phyloP scores from a whole-genome alignment of 2,888 invertebrate species.

The Dorcus parallelipipedus region DNA sequence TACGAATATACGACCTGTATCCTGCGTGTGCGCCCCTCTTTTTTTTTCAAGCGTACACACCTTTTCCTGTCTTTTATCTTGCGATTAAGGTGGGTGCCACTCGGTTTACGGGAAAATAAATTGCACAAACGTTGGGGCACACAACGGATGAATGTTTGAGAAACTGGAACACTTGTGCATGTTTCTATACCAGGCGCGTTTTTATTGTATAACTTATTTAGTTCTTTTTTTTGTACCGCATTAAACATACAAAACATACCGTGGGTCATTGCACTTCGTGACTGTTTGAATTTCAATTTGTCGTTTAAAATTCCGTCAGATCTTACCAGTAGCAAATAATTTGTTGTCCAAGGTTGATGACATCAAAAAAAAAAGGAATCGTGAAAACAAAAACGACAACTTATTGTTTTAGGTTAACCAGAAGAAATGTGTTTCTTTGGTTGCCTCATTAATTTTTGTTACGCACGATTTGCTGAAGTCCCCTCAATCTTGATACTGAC shows the following conservation, averaged over 20 bases:
- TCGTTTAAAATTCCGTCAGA: too few relatives aligned
- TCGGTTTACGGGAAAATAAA: neutral
- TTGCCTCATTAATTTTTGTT: too few relatives aligned
- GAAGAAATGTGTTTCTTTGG: too few relatives aligned
- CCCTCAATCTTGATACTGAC: too few relatives aligned
- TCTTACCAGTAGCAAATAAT: too few relatives aligned
- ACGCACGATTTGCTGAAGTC: too few relatives aligned
- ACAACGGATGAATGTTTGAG: neutral
- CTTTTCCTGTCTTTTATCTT: conserved; percentile 7
- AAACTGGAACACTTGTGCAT: conserved; percentile 1
- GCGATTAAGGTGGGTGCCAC: conserved; percentile 3
- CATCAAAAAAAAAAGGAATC: too few relatives aligned
- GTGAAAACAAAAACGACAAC: too few relatives aligned
- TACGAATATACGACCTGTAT: conserved; percentile 1
- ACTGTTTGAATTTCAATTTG: neutral
- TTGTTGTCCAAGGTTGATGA: too few relatives aligned
- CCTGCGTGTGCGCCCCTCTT: conserved; percentile 2
- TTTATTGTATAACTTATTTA: conserved; percentile 2
- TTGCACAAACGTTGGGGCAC: neutral
- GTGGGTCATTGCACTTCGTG: neutral
- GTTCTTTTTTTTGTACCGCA: neutral
- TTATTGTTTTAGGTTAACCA: too few relatives aligned
- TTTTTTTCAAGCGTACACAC: neutral
- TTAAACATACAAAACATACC: neutral
- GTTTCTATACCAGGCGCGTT: neutral